These are phyloP conservation scores for Ursus arctos DNA, from an alignment of 2,113 vertebrate genomes.

Conservation along the genomic window DNA sequence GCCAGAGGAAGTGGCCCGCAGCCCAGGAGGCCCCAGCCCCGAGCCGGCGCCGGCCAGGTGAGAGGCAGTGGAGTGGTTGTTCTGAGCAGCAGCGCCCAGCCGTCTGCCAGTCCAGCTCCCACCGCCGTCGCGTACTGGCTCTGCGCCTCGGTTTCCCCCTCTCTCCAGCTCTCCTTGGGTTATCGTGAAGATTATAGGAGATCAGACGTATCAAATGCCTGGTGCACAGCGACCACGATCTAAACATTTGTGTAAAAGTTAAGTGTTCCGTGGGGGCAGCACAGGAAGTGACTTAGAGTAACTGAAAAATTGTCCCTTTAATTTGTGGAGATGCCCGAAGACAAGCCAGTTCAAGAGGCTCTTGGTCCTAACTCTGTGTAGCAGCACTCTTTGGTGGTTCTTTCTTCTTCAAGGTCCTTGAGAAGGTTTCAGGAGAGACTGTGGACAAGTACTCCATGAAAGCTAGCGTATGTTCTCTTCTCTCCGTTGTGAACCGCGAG, in stretches of 20 bases:
- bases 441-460: background rate
- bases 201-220: background rate
- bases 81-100: background rate
- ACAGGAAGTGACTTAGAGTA: background rate
- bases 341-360: background rate
- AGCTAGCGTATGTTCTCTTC: fast-evolving
- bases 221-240: background rate
- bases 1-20: background rate
- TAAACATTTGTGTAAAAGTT: background rate
- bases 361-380: background rate
- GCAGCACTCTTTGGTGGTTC: background rate
- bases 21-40: background rate
- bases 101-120: background rate
- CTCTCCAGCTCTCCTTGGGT: background rate
- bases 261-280: background rate
- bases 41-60: background rate
- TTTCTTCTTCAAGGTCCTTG: background rate
- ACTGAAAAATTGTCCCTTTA: background rate
- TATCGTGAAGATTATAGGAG: background rate
- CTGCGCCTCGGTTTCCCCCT: background rate
- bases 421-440: background rate
- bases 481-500: background rate
- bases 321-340: background rate
- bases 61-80: background rate
- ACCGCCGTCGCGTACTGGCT: background rate